Conservation (phyloP, 1,140 invertebrate genomes). For the Schlechtendalia chinensis region DNA sequence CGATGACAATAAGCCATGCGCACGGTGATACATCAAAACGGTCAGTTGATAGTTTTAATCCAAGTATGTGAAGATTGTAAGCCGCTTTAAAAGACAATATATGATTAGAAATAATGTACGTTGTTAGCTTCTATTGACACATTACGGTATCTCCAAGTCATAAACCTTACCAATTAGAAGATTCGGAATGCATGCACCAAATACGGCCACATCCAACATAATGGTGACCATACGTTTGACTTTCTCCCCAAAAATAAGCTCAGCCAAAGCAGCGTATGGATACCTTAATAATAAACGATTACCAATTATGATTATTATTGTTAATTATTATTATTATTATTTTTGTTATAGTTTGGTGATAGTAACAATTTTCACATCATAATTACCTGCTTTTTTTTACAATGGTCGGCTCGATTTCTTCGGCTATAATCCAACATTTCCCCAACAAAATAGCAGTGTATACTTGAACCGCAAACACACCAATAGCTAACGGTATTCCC, state of each 20-base stretch:
- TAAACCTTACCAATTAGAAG: constrained; percentile 67
- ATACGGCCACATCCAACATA: constrained; percentile 70
- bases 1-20: constrained; percentile 72
- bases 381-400: constrained; percentile 64
- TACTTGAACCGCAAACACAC: constrained; percentile 69
- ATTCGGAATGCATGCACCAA: constrained; percentile 73
- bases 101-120: background rate
- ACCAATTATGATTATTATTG: no score
- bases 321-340: no score
- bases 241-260: constrained; percentile 66
- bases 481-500: constrained; percentile 67
- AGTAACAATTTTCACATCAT: no score
- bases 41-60: constrained; percentile 64
- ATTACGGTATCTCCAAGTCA: constrained; percentile 18
- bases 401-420: constrained; percentile 67
- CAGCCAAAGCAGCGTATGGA: constrained; percentile 74
- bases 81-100: constrained; percentile 61
- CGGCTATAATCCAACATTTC: constrained; percentile 71
- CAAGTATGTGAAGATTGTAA: constrained; percentile 72
- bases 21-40: constrained; percentile 70
- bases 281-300: constrained; percentile 60
- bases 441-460: constrained; percentile 74
- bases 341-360: no score
- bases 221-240: constrained; percentile 64
- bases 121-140: background rate